Evolutionary conservation across 2,797 vertebrate species (phyloP).

Genomic region (Propithecus perrieri): DNA sequence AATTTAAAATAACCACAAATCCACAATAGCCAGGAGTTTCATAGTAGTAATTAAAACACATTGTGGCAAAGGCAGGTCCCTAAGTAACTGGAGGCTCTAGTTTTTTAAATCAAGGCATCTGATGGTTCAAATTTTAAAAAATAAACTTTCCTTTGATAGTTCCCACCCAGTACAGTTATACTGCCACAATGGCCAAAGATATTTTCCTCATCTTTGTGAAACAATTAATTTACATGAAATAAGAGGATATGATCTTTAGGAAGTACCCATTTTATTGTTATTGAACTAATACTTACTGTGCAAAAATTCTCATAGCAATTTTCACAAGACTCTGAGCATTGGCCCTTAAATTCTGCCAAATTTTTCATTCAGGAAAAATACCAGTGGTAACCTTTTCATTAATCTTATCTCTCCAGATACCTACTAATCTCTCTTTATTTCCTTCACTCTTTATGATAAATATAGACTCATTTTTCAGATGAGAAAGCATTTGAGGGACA

Average conservation of each 20-base stretch:
- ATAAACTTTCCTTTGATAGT: not conserved
- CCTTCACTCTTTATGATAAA: not conserved
- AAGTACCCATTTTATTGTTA: not conserved
- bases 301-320: not conserved
- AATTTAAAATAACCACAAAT: constrained; percentile 18
- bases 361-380: not conserved
- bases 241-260: not conserved
- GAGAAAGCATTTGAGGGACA: not conserved
- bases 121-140: not conserved
- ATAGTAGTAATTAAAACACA: not conserved
- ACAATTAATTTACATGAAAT: not conserved
- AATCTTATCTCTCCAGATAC: not conserved
- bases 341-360: not conserved
- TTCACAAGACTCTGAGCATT: not conserved
- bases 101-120: constrained; percentile 3
- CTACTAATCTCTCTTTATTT: not conserved
- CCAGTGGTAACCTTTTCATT: not conserved
- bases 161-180: not conserved
- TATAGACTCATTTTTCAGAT: not conserved
- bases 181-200: not conserved
- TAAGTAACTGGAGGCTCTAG: not conserved
- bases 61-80: not conserved
- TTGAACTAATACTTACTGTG: not conserved
- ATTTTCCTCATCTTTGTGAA: not conserved
- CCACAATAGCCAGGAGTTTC: not conserved